Evolutionary conservation across 2,888 invertebrate species (phyloP).

Genomic region (Gastracanthus pulcherrimus): DNA sequence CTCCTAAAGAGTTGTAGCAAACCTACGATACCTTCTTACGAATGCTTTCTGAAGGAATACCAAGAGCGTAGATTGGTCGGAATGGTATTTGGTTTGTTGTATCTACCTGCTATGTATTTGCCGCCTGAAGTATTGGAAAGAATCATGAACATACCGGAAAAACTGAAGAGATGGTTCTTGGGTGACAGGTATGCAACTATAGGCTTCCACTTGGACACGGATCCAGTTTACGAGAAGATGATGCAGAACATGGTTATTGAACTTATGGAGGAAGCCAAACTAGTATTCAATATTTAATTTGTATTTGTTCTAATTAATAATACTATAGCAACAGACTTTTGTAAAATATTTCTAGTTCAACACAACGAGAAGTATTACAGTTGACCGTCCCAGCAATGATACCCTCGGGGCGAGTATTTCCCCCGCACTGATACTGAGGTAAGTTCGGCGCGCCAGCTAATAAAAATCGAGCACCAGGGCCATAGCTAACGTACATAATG

Average conservation of each 20-base stretch:
- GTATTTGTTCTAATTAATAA: too few relatives aligned
- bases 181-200: slow-evolving; percentile 63
- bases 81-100: slow-evolving; percentile 65
- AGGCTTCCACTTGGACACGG: slow-evolving; percentile 61
- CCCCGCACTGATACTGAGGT: too few relatives aligned
- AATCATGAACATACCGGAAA: slow-evolving; percentile 62
- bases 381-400: too few relatives aligned
- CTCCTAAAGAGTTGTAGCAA: slow-evolving; percentile 45
- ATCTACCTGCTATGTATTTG: slow-evolving; percentile 68
- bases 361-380: too few relatives aligned
- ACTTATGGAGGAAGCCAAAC: slow-evolving; percentile 41
- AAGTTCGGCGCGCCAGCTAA: too few relatives aligned
- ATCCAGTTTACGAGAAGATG: slow-evolving; percentile 64
- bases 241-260: slow-evolving; percentile 66
- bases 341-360: too few relatives aligned
- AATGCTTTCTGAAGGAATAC: slow-evolving; percentile 64
- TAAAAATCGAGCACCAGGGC: too few relatives aligned
- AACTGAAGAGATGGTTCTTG: slow-evolving; percentile 59
- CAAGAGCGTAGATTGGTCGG: slow-evolving; percentile 69
- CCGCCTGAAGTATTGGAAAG: slow-evolving; percentile 60
- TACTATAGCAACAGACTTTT: too few relatives aligned
- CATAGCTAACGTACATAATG: too few relatives aligned
- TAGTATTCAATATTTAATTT: neutral
- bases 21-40: slow-evolving; percentile 73
- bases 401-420: too few relatives aligned